Base-by-base conservation (phyloP, 2,888 invertebrate species). In the Aplocera efformata region DNA sequence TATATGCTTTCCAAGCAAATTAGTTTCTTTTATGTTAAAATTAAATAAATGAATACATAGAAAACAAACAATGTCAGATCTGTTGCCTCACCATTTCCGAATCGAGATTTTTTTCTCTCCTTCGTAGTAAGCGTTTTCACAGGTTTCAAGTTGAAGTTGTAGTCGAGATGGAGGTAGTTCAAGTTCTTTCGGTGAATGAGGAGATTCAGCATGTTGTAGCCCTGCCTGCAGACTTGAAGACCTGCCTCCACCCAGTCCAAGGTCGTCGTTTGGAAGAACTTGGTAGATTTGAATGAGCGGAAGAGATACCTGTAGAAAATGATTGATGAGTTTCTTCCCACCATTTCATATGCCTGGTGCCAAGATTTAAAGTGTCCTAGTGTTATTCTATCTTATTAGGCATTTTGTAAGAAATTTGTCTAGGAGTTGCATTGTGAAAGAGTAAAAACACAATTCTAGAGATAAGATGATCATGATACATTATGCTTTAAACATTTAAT, bases 181-280 rank as follows among this genome's bases (percentile, higher is more conserved):
- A 99, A 91, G 83, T 99, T 99, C 88, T 99, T 99, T 48, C 99
- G 94, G 80, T 99, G 99, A 69, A 99, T 99, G 53, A 99, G 90
- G 48, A 99, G 90, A 79, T 99, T 99, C 50, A 99, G 88, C 99
- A 99, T 99, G 80, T 99, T 99, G 88, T 99, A 99, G 1, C 99
- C 99, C 80, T 99, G 99, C 0, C 99, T 91, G 74, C 99, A 99
- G 1, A 98, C 96, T 88, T 99, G 99, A 28, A 99, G 85, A 3
- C 99, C 99, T 7, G 98, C 98, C 83, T 99, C 99, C 1, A 99
- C 99, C 99, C 99, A 99, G 85, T 99, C 99, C 57, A 99, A 88
- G 0, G 98, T 98, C 0, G 99, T 99, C 0, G 98, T 98, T 92
- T 99, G 99, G 91, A 99, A 99, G 89, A 99, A 99, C 82, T 99